Evolutionary conservation across 1,140 invertebrate species (phyloP), one percentile per base, ranked within the genome.

Genomic region (Pseudomyrmex flavicornis): DNA sequence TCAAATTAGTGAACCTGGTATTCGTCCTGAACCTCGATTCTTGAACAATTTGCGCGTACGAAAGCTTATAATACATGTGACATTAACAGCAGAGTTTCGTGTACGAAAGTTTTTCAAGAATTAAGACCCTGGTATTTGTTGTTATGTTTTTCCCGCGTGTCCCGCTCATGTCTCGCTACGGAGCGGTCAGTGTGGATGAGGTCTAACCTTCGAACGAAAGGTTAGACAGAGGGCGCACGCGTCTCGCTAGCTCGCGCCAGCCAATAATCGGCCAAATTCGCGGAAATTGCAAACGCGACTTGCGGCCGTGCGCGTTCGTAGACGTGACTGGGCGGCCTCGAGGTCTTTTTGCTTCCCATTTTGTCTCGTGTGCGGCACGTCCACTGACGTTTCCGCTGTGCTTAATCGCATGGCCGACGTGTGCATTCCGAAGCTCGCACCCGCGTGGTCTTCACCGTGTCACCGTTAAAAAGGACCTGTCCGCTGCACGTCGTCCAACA

Each of bases 401-500:
- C 89, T 87, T 86, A 84, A 88, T 92, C 91, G 91, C 90, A 93
- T 93, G 92, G 92, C 92, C 92, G 92, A 92, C 91, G 92, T 92
- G 89, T 93, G 90, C 91, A 92, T 90, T 87, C 76, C 84, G 88
- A 89, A 89, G 88, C 85, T 89, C 85, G 80, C 86, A 76, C 70
- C 90, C 86, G 85, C 85, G 91, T 92, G 91, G 91, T 91, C 87
- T 83, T 86, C 85, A 84, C 77, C 59, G 75, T 88, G 68, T 77
- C 72, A 86, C 80, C 44, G 65, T 46, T 85, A 76, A 87, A 88
- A 54, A 50, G 61, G 58, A 26, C 58, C 69, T 59, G 66, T 79
- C 46, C 73, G 22, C 20, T 50, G 54, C 44, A 72, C 20, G 35
- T 44, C 68, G n/a, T 26, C 52, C 65, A 26, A 26, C 65, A 63